Evolutionary conservation across 2,113 vertebrate species (phyloP), one percentile per base, ranked within the genome.

Genomic region (Excalfactoria chinensis): DNA sequence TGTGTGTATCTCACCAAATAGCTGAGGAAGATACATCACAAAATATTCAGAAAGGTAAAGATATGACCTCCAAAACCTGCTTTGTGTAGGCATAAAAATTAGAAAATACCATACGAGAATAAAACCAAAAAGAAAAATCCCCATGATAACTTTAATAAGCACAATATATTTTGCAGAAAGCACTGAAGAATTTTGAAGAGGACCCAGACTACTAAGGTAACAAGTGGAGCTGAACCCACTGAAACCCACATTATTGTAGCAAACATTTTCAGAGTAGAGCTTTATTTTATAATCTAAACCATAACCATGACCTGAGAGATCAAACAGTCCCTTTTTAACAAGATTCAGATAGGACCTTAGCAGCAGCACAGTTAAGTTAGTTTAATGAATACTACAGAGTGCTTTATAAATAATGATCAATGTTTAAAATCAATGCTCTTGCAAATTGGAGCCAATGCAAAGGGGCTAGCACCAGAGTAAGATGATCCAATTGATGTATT

Each of bases 371-470:
- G 58, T 43, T 79, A 92, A 87, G 73, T 77, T 75, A 53, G 43
- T 84, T 93, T 84, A 92, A 96, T 88, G 91, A 85, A 85, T 58
- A 74, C 76, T 53, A 68, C 7, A 17, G 73, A 93, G 76, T 51
- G 44, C 46, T 83, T 62, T 64, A 40, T 94, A 90, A 93, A 46
- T 89, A 95, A 93, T 69, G 84, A 70, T 87, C 86, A 79, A 69
- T 79, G 58, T 70, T 93, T 92, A 92, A 96, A 96, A 96, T 93
- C 83, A 94, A 92, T 86, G 88, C 70, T 83, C 34, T 73, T 73
- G 59, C 86, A 96, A 93, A 95, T 64, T 76, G 74, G 48, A 95
- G 83, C 68, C 81, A 89, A 86, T 87, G 80, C 51, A 93, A 79
- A 90, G 43, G 37, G 37, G 35, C 66, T 74, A 74, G 60, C 41